phyloP scores from a whole-genome alignment of 2,113 vertebrate species.

The Elachura formosa region DNA sequence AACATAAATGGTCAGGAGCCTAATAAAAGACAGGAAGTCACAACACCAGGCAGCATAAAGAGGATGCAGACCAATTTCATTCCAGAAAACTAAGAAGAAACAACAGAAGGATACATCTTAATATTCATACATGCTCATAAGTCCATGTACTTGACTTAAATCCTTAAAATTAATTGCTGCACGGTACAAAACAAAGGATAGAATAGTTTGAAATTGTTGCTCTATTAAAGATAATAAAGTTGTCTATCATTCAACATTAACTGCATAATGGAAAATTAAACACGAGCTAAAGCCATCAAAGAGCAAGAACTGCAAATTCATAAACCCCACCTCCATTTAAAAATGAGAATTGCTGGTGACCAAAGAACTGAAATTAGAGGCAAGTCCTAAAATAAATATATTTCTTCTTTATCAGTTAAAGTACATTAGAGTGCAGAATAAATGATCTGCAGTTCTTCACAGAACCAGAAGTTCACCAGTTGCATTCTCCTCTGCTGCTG shows the following conservation, averaged over 20 bases:
- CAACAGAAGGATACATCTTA: not conserved
- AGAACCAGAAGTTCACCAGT: not conserved
- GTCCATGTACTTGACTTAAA: not conserved
- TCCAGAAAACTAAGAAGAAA: not conserved
- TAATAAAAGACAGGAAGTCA: not conserved
- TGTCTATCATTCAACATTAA: not conserved
- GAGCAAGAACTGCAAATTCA: not conserved
- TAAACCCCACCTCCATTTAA: not conserved
- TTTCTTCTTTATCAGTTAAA: not conserved
- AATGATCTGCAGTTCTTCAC: not conserved
- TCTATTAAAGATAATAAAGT: not conserved
- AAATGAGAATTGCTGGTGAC: not conserved
- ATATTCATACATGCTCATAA: not conserved
- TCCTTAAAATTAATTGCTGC: not conserved
- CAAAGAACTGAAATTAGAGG: not conserved
- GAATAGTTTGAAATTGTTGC: not conserved
- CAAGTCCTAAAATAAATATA: not conserved
- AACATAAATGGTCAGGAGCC: not conserved
- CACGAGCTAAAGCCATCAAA: accelerated
- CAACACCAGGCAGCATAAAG: not conserved
- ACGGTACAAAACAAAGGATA: not conserved
- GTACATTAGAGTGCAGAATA: not conserved
- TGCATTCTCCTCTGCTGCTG: not conserved
- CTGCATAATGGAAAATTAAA: not conserved
- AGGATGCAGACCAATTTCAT: not conserved